Conservation (phyloP, 2,113 vertebrate species). For the Anarrhichthys ocellatus region DNA sequence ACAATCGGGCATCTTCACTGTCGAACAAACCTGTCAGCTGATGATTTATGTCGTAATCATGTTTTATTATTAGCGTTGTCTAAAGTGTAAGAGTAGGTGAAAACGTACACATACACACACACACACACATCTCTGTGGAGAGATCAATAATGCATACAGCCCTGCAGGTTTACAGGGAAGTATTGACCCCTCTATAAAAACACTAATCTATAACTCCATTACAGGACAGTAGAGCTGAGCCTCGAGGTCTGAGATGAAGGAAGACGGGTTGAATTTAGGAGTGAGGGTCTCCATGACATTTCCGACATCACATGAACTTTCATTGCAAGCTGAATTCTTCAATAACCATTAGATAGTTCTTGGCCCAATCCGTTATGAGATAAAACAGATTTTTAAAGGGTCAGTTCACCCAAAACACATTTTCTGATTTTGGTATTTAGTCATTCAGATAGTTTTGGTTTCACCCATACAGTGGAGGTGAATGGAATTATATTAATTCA, state of each 20-base stretch:
- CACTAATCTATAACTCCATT: conserved; percentile 79
- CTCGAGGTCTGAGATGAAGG: conserved; percentile 25
- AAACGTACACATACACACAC: conserved; percentile 43
- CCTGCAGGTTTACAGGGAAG: conserved; percentile 66
- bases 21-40: conserved; percentile 54
- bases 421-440: not conserved
- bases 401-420: not conserved
- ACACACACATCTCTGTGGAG: conserved; percentile 22
- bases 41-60: conserved; percentile 72
- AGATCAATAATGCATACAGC: conserved; percentile 78
- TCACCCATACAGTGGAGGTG: not conserved
- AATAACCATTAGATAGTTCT: not conserved
- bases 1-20: conserved; percentile 38
- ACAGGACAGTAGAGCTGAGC: conserved; percentile 60
- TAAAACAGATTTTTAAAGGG: not conserved
- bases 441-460: not conserved
- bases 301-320: not conserved
- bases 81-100: conserved; percentile 68
- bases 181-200: conserved; percentile 81
- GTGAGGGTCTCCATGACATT: not conserved
- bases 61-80: conserved; percentile 73
- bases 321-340: not conserved
- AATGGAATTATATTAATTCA: not conserved
- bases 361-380: not conserved
- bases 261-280: not conserved